Evolutionary conservation across 2,888 invertebrate genomes (phyloP).

Genomic region (Tiliacea citrago): DNA sequence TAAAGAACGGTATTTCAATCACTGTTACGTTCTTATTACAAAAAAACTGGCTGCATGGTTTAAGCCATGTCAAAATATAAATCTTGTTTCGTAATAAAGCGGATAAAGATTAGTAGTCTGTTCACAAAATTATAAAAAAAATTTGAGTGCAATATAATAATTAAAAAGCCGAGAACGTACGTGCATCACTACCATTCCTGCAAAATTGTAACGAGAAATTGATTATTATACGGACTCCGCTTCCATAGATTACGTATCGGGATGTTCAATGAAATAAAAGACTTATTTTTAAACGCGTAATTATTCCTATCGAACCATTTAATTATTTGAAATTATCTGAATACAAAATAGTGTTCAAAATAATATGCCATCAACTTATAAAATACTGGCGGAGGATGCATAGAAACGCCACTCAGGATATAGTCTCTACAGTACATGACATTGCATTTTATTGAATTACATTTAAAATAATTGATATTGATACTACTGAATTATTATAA

Average conservation of each 20-base stretch:
- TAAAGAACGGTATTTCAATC: too few relatives aligned
- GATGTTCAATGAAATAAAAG: not conserved
- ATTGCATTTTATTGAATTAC: too few relatives aligned
- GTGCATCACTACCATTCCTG: not conserved
- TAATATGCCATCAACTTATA: not conserved
- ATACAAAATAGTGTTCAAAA: not conserved
- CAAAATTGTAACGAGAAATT: not conserved
- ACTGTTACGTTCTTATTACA: too few relatives aligned
- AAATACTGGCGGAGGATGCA: too few relatives aligned
- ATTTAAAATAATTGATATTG: too few relatives aligned
- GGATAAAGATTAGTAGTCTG: not conserved
- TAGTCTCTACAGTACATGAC: not conserved
- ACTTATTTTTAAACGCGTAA: not conserved
- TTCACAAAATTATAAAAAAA: not conserved
- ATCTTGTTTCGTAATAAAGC: too few relatives aligned
- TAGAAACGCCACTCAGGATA: not conserved
- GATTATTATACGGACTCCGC: not conserved
- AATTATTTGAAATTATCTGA: too few relatives aligned
- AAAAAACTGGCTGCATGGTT: too few relatives aligned
- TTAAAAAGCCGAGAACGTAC: not conserved
- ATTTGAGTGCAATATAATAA: not conserved
- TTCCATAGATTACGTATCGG: not conserved
- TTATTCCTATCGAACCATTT: not conserved
- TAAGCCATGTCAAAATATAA: too few relatives aligned
- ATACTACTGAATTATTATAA: too few relatives aligned